Evolutionary conservation across 2,797 vertebrate species (phyloP).

Genomic region (Sebastes matsubarae): DNA sequence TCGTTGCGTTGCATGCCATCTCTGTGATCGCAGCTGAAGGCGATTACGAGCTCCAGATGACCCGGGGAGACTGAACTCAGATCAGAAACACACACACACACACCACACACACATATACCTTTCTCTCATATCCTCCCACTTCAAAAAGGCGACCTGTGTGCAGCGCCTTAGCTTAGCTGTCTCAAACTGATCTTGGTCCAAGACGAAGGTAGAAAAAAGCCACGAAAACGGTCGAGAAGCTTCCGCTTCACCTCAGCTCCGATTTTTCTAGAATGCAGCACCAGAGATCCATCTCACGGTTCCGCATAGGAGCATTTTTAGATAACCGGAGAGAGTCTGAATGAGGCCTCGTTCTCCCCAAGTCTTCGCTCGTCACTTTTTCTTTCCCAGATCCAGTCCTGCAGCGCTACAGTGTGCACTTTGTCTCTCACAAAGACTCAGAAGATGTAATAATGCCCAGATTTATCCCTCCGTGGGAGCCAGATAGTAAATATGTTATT

Average conservation of each 20-base stretch:
- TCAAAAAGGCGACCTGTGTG: slow-evolving; percentile 30
- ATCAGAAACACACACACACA: slow-evolving; percentile 16
- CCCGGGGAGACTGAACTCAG: slow-evolving; percentile 32
- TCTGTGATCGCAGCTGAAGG: slow-evolving; percentile 70
- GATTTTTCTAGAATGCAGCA: slow-evolving; percentile 24
- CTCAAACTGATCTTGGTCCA: slow-evolving; percentile 32
- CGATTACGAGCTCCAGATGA: slow-evolving; percentile 68
- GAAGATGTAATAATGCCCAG: slow-evolving; percentile 44
- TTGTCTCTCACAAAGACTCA: slow-evolving; percentile 41
- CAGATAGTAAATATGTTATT: slow-evolving; percentile 56
- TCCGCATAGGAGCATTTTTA: slow-evolving; percentile 44
- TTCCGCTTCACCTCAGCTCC: slow-evolving; percentile 14
- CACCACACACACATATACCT: slow-evolving; percentile 38
- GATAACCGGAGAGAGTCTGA: slow-evolving; percentile 58
- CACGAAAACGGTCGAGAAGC: neutral
- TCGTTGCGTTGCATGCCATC: slow-evolving; percentile 52
- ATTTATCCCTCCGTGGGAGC: slow-evolving; percentile 48
- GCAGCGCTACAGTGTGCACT: slow-evolving; percentile 35
- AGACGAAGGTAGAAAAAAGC: slow-evolving; percentile 18
- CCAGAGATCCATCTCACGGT: slow-evolving; percentile 32
- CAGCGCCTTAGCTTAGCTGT: slow-evolving; percentile 1
- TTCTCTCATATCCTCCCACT: slow-evolving; percentile 26
- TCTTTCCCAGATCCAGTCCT: slow-evolving; percentile 35
- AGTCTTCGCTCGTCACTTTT: neutral
- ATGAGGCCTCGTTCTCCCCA: slow-evolving; percentile 66